These are phyloP conservation scores for Hyperoodon ampullatus DNA, from an alignment of 2,113 vertebrate species.

Conservation along the genomic window DNA sequence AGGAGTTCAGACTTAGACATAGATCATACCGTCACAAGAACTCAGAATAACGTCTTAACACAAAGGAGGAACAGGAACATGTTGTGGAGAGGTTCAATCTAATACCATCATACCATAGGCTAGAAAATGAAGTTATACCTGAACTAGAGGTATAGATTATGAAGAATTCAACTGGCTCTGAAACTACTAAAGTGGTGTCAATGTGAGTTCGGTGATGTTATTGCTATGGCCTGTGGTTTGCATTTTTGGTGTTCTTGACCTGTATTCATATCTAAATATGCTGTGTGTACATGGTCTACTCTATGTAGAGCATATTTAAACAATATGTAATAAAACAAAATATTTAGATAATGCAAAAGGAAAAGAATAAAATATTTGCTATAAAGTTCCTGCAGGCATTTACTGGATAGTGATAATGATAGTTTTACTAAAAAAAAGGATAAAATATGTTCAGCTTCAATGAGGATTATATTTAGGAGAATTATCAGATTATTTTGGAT, in stretches of 20 bases:
- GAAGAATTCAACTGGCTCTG: neutral
- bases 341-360: slow-evolving; percentile 33
- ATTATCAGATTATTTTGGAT: slow-evolving; percentile 49
- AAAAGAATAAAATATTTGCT: no score
- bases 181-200: neutral
- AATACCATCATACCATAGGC: neutral
- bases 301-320: neutral
- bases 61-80: neutral
- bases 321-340: slow-evolving; percentile 9
- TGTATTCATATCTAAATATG: neutral
- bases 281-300: neutral
- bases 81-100: neutral
- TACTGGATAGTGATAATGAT: slow-evolving; percentile 43
- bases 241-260: neutral
- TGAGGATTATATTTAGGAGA: slow-evolving; percentile 51
- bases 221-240: neutral
- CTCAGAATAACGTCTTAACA: neutral
- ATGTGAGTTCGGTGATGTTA: neutral
- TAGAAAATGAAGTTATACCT: neutral
- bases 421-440: neutral
- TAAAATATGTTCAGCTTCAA: slow-evolving; percentile 3
- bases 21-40: neutral
- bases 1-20: neutral
- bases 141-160: neutral
- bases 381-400: slow-evolving; percentile 3